Conservation (phyloP, 2,797 vertebrate species). For the Paedocypris micromegethes region DNA sequence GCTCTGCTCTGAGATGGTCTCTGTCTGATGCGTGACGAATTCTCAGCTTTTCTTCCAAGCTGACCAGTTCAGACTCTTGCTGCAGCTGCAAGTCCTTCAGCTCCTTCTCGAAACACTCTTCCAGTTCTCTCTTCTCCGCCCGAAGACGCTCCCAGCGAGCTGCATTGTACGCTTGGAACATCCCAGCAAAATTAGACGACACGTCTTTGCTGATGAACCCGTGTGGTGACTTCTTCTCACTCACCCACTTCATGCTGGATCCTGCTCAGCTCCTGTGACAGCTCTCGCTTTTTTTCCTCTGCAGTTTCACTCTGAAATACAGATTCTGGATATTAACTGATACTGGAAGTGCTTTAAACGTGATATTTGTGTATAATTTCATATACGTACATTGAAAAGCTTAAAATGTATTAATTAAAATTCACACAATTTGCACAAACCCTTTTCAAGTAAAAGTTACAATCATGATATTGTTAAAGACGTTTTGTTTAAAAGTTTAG, state of each 20-base stretch:
- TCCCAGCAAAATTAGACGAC: too few species aligned
- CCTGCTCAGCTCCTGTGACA: constrained; percentile 79
- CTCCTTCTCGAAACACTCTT: constrained; percentile 77
- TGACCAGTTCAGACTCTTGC: constrained; percentile 80
- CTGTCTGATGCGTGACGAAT: constrained; percentile 69
- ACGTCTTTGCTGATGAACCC: too few species aligned
- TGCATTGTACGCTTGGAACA: constrained; percentile 68
- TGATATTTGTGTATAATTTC: too few species aligned
- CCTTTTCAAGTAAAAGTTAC: too few species aligned
- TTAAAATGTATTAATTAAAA: too few species aligned
- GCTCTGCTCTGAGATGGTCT: constrained; percentile 75
- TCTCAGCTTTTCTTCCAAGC: constrained; percentile 75
- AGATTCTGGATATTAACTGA: neutral
- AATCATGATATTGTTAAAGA: too few species aligned
- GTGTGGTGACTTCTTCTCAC: constrained; percentile 49
- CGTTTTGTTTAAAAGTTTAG: too few species aligned
- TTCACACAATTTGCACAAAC: too few species aligned
- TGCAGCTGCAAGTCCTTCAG: constrained; percentile 74
- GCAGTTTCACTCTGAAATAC: constrained; percentile 79
- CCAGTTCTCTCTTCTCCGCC: constrained; percentile 81
- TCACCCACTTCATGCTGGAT: constrained; percentile 92
- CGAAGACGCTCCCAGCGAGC: constrained; percentile 76
- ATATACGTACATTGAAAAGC: too few species aligned
- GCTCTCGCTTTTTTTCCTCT: constrained; percentile 77
- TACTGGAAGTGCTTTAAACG: too few species aligned